These are phyloP conservation scores for Drosophila takahashii DNA, from an alignment of 1,140 invertebrate species.

Conservation along the genomic window DNA sequence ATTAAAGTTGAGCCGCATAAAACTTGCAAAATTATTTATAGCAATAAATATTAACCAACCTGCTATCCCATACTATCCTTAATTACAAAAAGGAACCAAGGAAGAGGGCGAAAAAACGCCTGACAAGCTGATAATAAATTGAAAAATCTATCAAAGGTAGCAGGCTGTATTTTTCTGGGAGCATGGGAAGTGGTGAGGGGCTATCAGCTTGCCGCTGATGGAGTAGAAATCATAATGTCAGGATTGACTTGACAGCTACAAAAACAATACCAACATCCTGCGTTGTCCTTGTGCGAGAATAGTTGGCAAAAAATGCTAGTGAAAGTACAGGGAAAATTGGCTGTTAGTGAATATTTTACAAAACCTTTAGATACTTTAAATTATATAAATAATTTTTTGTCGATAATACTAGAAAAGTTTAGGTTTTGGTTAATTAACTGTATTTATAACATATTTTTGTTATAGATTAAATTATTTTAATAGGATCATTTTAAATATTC, in stretches of 20 bases:
- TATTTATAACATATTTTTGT: too few relatives aligned
- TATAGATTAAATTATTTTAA: too few relatives aligned
- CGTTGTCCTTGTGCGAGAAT: slow-evolving; percentile 14
- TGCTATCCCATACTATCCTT: slow-evolving; percentile 15
- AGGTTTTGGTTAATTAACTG: too few relatives aligned
- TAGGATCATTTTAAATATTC: too few relatives aligned
- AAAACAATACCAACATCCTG: slow-evolving; percentile 19
- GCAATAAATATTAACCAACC: slow-evolving; percentile 67
- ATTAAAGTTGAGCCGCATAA: slow-evolving; percentile 72
- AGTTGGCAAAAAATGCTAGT: slow-evolving; percentile 1
- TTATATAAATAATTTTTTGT: neutral
- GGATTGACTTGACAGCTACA: slow-evolving; percentile 26
- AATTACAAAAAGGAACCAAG: slow-evolving; percentile 59
- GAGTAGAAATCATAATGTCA: slow-evolving; percentile 52
- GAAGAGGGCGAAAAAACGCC: slow-evolving; percentile 5
- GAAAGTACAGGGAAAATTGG: slow-evolving; percentile 6
- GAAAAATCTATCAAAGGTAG: slow-evolving; percentile 51
- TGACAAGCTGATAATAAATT: slow-evolving; percentile 49
- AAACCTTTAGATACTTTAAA: neutral
- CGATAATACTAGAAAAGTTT: too few relatives aligned
- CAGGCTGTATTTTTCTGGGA: slow-evolving; percentile 5
- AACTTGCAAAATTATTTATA: slow-evolving; percentile 69
- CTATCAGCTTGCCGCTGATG: slow-evolving; percentile 20
- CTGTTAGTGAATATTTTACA: neutral
- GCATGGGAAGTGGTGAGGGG: too few relatives aligned